Conservation (phyloP, 1,140 invertebrate species). For the Drosophila lini region DNA sequence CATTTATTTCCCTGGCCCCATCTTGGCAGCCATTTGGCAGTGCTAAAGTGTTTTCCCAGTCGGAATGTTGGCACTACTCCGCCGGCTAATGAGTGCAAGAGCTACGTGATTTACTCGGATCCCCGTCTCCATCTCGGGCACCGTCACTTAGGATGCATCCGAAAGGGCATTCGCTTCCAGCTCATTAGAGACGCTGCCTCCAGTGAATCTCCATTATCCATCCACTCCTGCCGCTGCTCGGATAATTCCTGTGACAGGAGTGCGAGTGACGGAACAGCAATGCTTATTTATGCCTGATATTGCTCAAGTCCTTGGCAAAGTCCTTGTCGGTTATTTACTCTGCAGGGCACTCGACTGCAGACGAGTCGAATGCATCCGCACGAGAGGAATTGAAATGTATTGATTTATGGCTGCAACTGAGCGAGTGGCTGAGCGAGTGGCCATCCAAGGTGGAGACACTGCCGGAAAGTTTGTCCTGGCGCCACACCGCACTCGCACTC, state of each 20-base stretch:
- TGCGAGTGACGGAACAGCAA: constrained; percentile 30
- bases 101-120: constrained; percentile 61
- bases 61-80: constrained; percentile 30
- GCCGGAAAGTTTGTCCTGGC: constrained; percentile 61
- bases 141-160: constrained; percentile 33
- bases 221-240: constrained; percentile 2
- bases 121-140: background rate
- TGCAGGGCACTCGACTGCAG: constrained; percentile 48
- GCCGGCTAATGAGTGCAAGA: constrained; percentile 45
- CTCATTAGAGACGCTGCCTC: constrained; percentile 42
- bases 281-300: constrained; percentile 58
- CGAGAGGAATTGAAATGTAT: constrained; percentile 73
- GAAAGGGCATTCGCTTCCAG: constrained; percentile 34
- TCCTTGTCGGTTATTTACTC: constrained; percentile 67
- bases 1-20: constrained; percentile 62
- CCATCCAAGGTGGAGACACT: constrained; percentile 42
- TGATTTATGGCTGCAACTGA: constrained; percentile 73
- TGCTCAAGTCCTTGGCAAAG: constrained; percentile 57
- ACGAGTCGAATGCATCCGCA: constrained; percentile 52
- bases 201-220: constrained; percentile 43
- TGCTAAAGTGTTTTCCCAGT: constrained; percentile 54
- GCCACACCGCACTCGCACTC: constrained; percentile 16
- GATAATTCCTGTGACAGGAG: constrained; percentile 22
- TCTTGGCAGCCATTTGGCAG: constrained; percentile 59
- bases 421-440: constrained; percentile 20